Conservation (phyloP, 2,113 vertebrate species). For the Opisthocomus hoazin region DNA sequence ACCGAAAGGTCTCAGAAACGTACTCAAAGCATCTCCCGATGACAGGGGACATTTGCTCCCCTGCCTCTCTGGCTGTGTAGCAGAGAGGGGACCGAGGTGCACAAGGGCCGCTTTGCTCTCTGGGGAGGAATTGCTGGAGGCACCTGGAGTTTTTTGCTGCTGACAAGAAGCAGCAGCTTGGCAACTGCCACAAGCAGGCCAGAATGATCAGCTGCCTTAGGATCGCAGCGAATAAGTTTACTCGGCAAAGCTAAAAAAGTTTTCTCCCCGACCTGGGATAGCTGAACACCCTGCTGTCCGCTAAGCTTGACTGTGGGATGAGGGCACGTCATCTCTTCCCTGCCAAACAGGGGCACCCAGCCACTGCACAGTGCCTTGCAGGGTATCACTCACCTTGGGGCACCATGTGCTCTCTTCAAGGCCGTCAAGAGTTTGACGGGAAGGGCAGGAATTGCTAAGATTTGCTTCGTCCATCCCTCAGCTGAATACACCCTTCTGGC, state of each 20-base stretch:
- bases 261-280: not conserved
- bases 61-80: not conserved
- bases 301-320: not conserved
- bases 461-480: not conserved
- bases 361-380: accelerated
- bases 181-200: not conserved
- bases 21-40: not conserved
- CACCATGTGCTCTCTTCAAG: not conserved
- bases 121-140: not conserved
- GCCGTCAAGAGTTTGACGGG: not conserved
- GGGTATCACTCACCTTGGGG: not conserved
- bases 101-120: not conserved
- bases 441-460: not conserved
- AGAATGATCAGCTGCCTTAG: not conserved
- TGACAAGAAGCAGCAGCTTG: not conserved
- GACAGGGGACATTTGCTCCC: not conserved
- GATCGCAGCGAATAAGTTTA: not conserved
- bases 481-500: not conserved
- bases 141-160: not conserved
- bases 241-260: not conserved
- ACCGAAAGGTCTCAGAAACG: not conserved
- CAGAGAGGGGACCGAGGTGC: accelerated
- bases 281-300: not conserved
- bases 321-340: not conserved
- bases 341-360: accelerated